These are phyloP conservation scores for Odocoileus virginianus DNA, from an alignment of 2,113 vertebrate species.

Conservation along the genomic window DNA sequence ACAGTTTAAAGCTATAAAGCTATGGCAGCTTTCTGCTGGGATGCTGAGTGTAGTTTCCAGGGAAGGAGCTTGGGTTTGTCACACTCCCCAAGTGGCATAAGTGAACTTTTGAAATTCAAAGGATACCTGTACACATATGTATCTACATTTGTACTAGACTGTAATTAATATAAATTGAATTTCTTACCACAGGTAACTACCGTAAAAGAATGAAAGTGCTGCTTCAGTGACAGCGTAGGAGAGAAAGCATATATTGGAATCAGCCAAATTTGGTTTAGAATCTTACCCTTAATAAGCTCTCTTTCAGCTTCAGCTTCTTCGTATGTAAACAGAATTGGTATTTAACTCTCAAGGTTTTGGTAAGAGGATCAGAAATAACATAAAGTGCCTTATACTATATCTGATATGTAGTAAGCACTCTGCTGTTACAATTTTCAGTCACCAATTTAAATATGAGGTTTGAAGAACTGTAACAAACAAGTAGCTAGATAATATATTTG, in stretches of 20 bases:
- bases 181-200: neutral
- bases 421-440: neutral
- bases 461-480: neutral
- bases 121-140: neutral
- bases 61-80: neutral
- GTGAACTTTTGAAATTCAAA: neutral
- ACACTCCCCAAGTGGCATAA: neutral
- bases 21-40: neutral
- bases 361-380: neutral
- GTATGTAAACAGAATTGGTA: neutral
- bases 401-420: neutral
- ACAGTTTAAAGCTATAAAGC: neutral
- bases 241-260: neutral
- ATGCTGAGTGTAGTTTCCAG: neutral
- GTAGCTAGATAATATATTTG: constrained; percentile 12
- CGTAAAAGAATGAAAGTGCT: constrained; percentile 5
- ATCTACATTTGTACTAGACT: neutral
- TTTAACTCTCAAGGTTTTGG: neutral
- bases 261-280: constrained; percentile 23
- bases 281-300: neutral
- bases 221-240: neutral
- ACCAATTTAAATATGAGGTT: constrained; percentile 26
- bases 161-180: neutral
- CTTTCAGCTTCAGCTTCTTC: neutral
- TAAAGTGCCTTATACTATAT: neutral